Percentiles rank a stretch among this genome's conserved stretches.
Evolutionary conservation across 2,113 vertebrate genomes (phyloP).

Genomic region (Macrotis lagotis): DNA sequence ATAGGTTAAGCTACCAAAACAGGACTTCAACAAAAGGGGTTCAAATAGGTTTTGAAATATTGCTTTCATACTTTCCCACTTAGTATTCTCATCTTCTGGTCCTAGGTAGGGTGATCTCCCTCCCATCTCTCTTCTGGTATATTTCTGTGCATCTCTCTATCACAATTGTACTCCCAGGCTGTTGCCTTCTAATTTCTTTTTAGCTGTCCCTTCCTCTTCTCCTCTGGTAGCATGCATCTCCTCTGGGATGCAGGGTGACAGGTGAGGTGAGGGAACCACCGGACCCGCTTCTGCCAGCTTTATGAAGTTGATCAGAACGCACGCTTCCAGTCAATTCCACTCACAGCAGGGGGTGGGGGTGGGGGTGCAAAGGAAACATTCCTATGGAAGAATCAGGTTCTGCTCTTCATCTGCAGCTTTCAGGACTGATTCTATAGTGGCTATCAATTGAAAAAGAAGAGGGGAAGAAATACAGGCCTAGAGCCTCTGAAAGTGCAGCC

Average conservation of each 20-base stretch:
- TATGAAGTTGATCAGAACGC: conserved; percentile 52
- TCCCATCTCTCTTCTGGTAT: neutral
- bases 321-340: conserved; percentile 55
- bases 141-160: neutral
- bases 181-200: neutral
- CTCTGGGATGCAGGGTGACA: conserved; percentile 7
- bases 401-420: conserved; percentile 6
- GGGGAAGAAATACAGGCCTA: neutral
- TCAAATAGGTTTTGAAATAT: neutral
- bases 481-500: neutral
- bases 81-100: conserved; percentile 9
- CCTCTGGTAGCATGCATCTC: neutral
- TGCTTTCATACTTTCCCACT: neutral
- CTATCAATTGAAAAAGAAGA: conserved; percentile 26
- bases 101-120: neutral
- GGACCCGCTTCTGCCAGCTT: neutral
- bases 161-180: neutral
- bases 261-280: conserved; percentile 29
- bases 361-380: conserved; percentile 35
- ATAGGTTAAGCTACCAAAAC: neutral
- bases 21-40: conserved; percentile 14
- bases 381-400: conserved; percentile 28
- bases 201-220: neutral
- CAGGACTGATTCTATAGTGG: conserved; percentile 22
- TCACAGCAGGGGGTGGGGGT: conserved; percentile 58